phyloP scores from a whole-genome alignment of 1,140 invertebrate genomes.

The Drosophila orosa region DNA sequence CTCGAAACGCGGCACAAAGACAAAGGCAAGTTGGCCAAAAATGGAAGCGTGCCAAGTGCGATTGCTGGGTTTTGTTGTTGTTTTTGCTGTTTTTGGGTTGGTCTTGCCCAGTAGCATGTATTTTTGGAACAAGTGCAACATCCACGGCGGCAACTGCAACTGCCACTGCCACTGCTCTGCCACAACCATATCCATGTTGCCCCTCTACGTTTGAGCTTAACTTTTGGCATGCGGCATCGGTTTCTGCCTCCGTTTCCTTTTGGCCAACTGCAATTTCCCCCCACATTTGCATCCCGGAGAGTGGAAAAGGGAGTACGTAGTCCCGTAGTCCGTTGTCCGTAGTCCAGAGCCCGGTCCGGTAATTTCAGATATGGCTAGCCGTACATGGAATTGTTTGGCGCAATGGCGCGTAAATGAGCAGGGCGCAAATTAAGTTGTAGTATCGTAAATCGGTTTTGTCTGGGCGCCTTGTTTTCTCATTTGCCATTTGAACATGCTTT shows the following conservation, averaged over 20 bases:
- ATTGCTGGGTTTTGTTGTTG: conserved; percentile 27
- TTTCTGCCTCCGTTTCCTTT: conserved; percentile 35
- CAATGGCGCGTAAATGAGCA: conserved; percentile 63
- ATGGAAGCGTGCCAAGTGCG: conserved; percentile 66
- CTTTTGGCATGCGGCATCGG: conserved; percentile 44
- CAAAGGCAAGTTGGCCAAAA: conserved; percentile 51
- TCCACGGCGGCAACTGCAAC: conserved; percentile 28
- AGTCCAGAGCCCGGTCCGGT: conserved; percentile 6
- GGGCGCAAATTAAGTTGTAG: conserved; percentile 54
- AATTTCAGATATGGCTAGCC: conserved; percentile 36
- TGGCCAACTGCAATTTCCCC: conserved; percentile 30
- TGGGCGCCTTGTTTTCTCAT: conserved; percentile 27
- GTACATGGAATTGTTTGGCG: conserved; percentile 46
- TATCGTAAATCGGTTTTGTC: conserved; percentile 57
- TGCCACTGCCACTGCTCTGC: conserved; percentile 18
- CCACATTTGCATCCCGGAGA: conserved; percentile 37
- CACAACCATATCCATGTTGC: not conserved
- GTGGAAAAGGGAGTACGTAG: not conserved
- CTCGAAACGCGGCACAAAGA: conserved; percentile 33
- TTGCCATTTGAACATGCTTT: conserved; percentile 16
- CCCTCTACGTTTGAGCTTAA: conserved; percentile 14
- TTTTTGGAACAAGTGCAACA: conserved; percentile 62
- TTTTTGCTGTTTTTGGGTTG: conserved; percentile 30
- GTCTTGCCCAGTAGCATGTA: conserved; percentile 27
- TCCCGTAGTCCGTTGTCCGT: not conserved